Evolutionary conservation across 2,888 invertebrate genomes (phyloP), one percentile per base, ranked within the genome.

Genomic region (Parascotia fuliginaria): DNA sequence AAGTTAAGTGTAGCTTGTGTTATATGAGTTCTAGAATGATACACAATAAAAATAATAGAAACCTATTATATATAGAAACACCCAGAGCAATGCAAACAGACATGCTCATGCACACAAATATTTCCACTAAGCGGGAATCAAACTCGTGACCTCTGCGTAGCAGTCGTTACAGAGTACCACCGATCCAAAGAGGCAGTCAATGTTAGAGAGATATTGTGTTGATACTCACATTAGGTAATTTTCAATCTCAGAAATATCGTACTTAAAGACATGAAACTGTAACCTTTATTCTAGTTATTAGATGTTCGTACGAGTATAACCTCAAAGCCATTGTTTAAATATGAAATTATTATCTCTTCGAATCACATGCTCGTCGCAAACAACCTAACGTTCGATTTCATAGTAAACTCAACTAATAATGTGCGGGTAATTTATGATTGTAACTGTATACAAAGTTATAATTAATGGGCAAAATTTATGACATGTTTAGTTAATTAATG

Each of bases 271-370:
- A 24, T 4, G 11, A 44, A 51, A 52, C 45, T 52, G 42, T 52
- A 58, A 64, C 65, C 61, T 67, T 64, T 57, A 48, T 32, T 34
- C 32, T 42, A 57, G 9, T 57, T 31, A 47, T 65, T 59, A 56
- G 37, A 49, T 33, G 15, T 38, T 38, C 13, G 48, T 53, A 52
- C n/a, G n/a, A n/a, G n/a, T n/a, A n/a, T n/a, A n/a, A 38, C 52
- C 42, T 39, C 27, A 19, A 50, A 60, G 42, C 16, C 28, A 53
- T 55, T 50, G 34, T 47, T 42, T 38, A 48, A 42, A 61, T 31
- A 64, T 49, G 58, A 45, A 39, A 43, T 48, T 58, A 54, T 65
- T 68, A 66, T 68, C 65, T 65, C 58, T 49, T 61, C 28, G 41
- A 49, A 58, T 65, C 61, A 64, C 53, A 42, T 37, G 55, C 41